These are phyloP conservation scores for Notechis scutatus DNA, from an alignment of 2,113 vertebrate species.

Conservation along the genomic window DNA sequence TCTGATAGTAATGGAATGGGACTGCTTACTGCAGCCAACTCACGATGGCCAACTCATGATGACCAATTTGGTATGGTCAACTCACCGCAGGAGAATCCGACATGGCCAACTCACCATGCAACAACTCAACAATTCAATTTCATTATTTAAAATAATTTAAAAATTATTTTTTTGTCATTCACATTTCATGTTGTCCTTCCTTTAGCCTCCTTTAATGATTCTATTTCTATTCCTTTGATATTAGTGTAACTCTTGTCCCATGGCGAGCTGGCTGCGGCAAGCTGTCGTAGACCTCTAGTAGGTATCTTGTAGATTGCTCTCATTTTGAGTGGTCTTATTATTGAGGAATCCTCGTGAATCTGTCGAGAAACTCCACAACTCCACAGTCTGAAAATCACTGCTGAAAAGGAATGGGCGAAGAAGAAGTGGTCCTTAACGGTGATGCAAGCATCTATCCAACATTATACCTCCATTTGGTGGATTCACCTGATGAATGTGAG, in stretches of 20 bases:
- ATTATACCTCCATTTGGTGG: slow-evolving; percentile 50
- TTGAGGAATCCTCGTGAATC: too few species aligned
- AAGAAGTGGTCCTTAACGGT: slow-evolving; percentile 47
- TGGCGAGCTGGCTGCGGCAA: background rate
- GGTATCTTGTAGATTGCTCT: background rate
- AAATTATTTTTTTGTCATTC: background rate
- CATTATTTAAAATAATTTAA: too few species aligned
- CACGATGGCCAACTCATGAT: too few species aligned
- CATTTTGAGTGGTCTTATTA: background rate
- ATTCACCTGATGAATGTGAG: slow-evolving; percentile 50
- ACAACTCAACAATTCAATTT: background rate
- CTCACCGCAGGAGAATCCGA: background rate
- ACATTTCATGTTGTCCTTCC: background rate
- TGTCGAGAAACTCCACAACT: background rate
- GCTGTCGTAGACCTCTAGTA: background rate
- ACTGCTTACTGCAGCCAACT: background rate
- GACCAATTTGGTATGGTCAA: too few species aligned
- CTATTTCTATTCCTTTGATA: background rate
- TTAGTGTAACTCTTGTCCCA: background rate
- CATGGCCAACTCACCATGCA: background rate
- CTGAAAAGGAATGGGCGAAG: slow-evolving; percentile 53
- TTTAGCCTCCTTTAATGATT: background rate
- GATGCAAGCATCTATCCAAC: slow-evolving; percentile 45
- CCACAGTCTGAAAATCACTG: background rate
- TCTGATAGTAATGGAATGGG: background rate